A percentile compares a stretch with the other conserved stretches of the same genome.
Evolutionary conservation across 2,888 invertebrate genomes (phyloP).

Genomic region (Dolomedes plantarius): DNA sequence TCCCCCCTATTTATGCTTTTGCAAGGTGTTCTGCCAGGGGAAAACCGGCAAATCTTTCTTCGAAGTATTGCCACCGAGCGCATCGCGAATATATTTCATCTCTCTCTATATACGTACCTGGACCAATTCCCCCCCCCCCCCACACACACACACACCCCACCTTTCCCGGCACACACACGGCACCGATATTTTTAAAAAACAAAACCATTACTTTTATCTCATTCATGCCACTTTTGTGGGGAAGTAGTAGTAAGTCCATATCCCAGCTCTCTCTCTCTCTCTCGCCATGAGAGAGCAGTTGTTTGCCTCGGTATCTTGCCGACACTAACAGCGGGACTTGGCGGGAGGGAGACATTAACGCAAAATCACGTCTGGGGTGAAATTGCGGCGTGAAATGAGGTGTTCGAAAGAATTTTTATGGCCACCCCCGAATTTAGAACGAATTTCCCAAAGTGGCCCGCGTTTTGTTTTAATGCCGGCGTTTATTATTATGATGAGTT

Average conservation of each 20-base stretch:
- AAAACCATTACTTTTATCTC: conserved; percentile 9
- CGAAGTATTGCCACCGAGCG: no score
- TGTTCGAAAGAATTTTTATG: conserved; percentile 71
- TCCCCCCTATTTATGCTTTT: no score
- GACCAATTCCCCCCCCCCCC: no score
- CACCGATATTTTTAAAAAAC: not conserved
- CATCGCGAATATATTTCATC: no score
- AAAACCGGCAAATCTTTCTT: no score
- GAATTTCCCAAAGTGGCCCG: conserved; percentile 44
- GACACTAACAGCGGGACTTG: no score
- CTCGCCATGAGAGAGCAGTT: not conserved
- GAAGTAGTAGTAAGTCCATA: no score
- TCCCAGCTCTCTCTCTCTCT: no score
- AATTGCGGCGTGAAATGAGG: conserved; percentile 62
- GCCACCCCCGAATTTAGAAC: conserved; percentile 66
- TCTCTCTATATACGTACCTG: no score
- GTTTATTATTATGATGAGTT: conserved; percentile 71
- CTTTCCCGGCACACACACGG: no score
- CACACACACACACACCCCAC: no score
- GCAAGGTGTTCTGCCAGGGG: no score
- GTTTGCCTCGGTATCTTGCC: not conserved
- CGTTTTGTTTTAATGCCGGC: conserved; percentile 68
- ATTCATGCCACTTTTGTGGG: conserved; percentile 6
- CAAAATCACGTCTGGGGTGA: conserved; percentile 57
- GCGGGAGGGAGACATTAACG: conserved; percentile 39